Evolutionary conservation across 2,797 vertebrate species (phyloP).

Genomic region (Rhinichthys osculus): DNA sequence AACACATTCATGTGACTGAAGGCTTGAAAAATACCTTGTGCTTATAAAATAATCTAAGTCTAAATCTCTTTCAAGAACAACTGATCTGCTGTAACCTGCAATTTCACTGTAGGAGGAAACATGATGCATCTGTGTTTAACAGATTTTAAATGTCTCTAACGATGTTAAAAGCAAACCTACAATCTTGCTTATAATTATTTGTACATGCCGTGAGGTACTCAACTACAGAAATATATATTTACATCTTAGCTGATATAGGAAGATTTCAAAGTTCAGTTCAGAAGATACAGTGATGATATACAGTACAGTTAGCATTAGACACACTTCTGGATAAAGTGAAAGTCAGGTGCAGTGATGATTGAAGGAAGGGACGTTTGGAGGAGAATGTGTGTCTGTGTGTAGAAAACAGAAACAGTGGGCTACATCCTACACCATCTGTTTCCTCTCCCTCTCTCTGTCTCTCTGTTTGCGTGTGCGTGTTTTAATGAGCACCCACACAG

Average conservation of each 20-base stretch:
- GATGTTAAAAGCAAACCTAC: not conserved
- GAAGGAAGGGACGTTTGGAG: constrained; percentile 31
- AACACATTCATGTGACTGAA: not conserved
- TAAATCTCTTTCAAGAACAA: not conserved
- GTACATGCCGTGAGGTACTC: not conserved
- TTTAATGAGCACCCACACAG: constrained; percentile 26
- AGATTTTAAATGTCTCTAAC: not conserved
- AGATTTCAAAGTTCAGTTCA: not conserved
- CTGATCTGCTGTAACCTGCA: not conserved
- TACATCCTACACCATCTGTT: constrained; percentile 32
- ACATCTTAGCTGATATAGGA: not conserved
- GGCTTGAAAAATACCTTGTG: not conserved
- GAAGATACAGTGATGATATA: not conserved
- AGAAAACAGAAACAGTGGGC: constrained; percentile 20
- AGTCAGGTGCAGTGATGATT: not conserved
- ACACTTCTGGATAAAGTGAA: not conserved
- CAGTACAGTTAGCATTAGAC: not conserved
- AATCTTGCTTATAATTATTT: not conserved
- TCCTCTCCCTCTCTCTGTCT: not conserved
- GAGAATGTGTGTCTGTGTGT: constrained; percentile 20
- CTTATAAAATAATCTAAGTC: not conserved
- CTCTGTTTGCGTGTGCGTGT: not conserved
- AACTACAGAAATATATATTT: not conserved
- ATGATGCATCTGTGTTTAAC: not conserved
- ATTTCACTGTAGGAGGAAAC: not conserved